These are phyloP conservation scores for Parus major DNA, from an alignment of 2,113 vertebrate genomes.

Conservation along the genomic window DNA sequence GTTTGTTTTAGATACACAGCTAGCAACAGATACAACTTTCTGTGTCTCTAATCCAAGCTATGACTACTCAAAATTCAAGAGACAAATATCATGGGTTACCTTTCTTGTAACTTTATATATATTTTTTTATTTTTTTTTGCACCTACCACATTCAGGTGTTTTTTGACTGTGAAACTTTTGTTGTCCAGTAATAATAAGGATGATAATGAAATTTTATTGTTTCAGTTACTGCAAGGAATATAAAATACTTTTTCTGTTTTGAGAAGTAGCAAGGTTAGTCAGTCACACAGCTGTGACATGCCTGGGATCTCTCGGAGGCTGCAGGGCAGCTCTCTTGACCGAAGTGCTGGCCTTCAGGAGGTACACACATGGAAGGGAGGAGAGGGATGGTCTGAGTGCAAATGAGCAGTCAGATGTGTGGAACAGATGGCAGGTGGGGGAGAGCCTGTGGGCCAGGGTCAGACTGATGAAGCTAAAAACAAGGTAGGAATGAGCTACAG, in stretches of 20 bases:
- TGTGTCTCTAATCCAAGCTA: neutral
- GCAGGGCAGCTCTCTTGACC: fast-evolving
- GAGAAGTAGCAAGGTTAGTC: neutral
- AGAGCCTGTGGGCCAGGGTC: neutral
- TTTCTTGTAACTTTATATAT: neutral
- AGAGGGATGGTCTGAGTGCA: neutral
- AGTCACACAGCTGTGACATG: neutral
- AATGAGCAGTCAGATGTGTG: neutral
- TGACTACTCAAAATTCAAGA: neutral
- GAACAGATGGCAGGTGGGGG: fast-evolving
- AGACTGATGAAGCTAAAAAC: neutral
- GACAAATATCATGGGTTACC: neutral
- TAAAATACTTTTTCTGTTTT: neutral
- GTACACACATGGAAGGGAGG: neutral
- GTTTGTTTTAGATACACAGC: too few relatives aligned
- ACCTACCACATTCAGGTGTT: neutral
- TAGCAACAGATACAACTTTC: neutral
- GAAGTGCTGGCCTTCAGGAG: neutral
- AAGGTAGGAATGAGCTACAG: neutral
- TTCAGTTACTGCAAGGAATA: neutral
- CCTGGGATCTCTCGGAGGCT: neutral
- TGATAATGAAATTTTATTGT: neutral
- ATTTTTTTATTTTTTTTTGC: neutral
- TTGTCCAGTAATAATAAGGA: neutral
- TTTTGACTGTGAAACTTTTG: neutral